phyloP scores from a whole-genome alignment of 2,113 vertebrate genomes.

The Chionomys nivalis region DNA sequence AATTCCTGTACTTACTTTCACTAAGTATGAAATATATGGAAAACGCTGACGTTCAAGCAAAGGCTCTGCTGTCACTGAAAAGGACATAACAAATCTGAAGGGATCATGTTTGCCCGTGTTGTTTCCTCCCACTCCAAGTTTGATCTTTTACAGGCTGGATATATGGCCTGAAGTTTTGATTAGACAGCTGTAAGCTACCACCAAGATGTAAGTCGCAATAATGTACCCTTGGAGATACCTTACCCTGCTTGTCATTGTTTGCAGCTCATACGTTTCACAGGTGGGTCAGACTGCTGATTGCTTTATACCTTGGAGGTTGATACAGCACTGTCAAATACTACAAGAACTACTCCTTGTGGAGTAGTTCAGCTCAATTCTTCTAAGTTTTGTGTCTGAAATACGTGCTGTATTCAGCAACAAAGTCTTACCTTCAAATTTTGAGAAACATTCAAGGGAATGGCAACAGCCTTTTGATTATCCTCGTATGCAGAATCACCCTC shows the following conservation, averaged over 20 bases:
- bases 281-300: too few relatives aligned
- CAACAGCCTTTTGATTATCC: background rate
- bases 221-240: too few relatives aligned
- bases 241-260: background rate
- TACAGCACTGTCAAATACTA: background rate
- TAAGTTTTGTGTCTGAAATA: background rate
- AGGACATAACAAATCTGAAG: background rate
- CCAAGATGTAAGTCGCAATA: background rate
- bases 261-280: background rate
- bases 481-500: too few relatives aligned
- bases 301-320: background rate
- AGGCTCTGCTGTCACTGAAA: background rate
- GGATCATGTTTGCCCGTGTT: background rate
- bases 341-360: background rate
- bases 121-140: background rate
- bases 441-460: background rate
- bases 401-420: too few relatives aligned
- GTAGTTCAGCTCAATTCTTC: background rate
- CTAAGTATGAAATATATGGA: background rate
- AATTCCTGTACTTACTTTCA: background rate
- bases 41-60: background rate
- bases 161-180: background rate
- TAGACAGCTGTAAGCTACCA: background rate
- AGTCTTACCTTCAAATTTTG: background rate
- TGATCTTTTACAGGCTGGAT: background rate